These are phyloP conservation scores for Philopotamus ludificatus DNA, from an alignment of 1,140 invertebrate genomes.

Conservation along the genomic window DNA sequence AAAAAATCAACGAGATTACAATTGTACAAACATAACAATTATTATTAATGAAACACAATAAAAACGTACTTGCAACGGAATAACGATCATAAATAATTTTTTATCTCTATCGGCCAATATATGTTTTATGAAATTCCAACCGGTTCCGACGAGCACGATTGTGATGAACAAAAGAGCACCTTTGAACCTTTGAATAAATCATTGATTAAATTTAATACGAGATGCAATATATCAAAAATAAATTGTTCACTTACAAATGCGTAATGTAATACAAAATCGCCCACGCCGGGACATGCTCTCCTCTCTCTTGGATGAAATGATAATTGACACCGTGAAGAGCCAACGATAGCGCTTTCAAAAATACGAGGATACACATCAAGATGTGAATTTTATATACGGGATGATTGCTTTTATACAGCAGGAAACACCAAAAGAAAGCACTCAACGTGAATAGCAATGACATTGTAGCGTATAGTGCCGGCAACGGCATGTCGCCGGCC, in stretches of 20 bases:
- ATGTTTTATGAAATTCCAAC: constrained; percentile 99
- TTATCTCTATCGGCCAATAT: constrained; percentile 95
- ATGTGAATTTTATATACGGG: constrained; percentile 96
- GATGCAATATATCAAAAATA: constrained; percentile 37
- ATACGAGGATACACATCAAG: constrained; percentile 92
- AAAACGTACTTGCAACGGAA: constrained; percentile 85
- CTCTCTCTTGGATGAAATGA: constrained; percentile 92
- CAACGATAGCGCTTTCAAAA: constrained; percentile 87
- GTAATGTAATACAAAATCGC: constrained; percentile 96
- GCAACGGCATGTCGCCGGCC: constrained; percentile 96
- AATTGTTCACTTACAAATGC: constrained; percentile 84
- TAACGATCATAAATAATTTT: constrained; percentile 98
- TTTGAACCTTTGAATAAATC: constrained; percentile 65
- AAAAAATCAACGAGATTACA: constrained; percentile 17
- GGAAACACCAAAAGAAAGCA: constrained; percentile 88
- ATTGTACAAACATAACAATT: neutral
- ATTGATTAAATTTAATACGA: neutral
- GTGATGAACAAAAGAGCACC: constrained; percentile 95
- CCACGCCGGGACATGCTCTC: constrained; percentile 94
- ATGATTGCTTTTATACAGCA: constrained; percentile 81
- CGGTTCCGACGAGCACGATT: constrained; percentile 94
- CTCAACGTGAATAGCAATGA: constrained; percentile 86
- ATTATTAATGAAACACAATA: constrained; percentile 28
- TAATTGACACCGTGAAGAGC: constrained; percentile 97
- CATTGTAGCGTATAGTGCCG: constrained; percentile 89